Conservation (phyloP, 2,888 invertebrate genomes). For the Zygogramma bicolorata region DNA sequence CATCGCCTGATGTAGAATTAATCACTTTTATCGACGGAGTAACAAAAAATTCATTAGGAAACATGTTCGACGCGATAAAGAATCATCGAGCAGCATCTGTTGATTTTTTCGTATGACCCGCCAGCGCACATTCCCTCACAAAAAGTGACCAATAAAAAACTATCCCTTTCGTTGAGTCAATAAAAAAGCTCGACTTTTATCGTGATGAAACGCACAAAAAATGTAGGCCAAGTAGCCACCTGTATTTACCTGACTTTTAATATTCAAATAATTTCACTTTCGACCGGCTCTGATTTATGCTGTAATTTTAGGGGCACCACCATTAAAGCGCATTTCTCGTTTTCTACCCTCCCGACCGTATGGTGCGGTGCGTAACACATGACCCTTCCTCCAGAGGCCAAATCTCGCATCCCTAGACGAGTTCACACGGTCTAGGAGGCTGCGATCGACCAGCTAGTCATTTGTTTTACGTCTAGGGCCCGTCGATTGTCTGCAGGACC, state of each 20-base stretch:
- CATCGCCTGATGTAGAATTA: conserved; percentile 27
- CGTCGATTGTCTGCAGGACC: conserved; percentile 42
- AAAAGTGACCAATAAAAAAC: conserved; percentile 38
- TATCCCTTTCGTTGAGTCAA: conserved; percentile 44
- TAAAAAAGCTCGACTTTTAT: conserved; percentile 26
- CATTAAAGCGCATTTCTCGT: conserved; percentile 37
- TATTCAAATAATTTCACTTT: conserved; percentile 62
- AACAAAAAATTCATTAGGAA: conserved; percentile 42
- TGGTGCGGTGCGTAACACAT: conserved; percentile 45
- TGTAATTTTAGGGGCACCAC: conserved; percentile 37
- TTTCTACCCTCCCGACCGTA: conserved; percentile 32
- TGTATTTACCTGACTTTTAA: conserved; percentile 59
- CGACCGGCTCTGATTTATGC: conserved; percentile 52
- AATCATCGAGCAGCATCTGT: conserved; percentile 43
- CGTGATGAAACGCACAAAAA: conserved; percentile 33
- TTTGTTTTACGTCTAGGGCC: conserved; percentile 52
- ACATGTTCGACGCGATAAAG: conserved; percentile 33
- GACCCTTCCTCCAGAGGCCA: conserved; percentile 42
- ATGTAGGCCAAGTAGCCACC: conserved; percentile 54
- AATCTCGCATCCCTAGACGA: conserved; percentile 56
- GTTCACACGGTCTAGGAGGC: conserved; percentile 59
- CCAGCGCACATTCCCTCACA: conserved; percentile 31
- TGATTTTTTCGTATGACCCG: conserved; percentile 41
- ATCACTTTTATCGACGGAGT: conserved; percentile 32
- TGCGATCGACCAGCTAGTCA: conserved; percentile 57